Evolutionary conservation across 2,888 invertebrate genomes (phyloP), one percentile per base, ranked within the genome.

Genomic region (Horisme vitalbata): DNA sequence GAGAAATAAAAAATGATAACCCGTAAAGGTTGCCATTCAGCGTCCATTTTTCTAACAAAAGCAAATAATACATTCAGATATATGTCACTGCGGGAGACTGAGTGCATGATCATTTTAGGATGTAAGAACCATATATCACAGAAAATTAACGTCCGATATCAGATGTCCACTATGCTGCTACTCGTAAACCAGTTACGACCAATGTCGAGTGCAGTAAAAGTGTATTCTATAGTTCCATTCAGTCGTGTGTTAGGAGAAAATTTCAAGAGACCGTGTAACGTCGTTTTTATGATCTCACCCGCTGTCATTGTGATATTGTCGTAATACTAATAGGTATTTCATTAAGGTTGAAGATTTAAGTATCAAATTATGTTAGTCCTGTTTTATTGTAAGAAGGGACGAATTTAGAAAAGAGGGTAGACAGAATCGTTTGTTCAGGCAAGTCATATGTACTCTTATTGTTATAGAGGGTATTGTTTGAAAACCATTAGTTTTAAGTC

Each of bases 71-170:
- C 7, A 27, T 13, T 13, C 12, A 6, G n/a, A 14, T 38, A 27
- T 12, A 4, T 13, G 12, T 15, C 30, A 24, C 24, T 43, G 35
- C 15, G n/a, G 7, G n/a, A 32, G 8, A 24, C 20, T 33, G 38
- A 34, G 31, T 37, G 14, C 21, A 45, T 26, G 48, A 62, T 61
- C 58, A 59, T 57, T 52, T 52, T 28, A 41, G 49, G 49, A 44
- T 51, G 46, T 45, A 57, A 56, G 3, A 20, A 62, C 59, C 59
- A 68, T 71, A 76, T 68, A 73, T 75, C 74, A 71, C 59, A 48
- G 51, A 47, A 62, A 67, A 63, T n/a, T 68, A 70, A 67, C 63
- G 12, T 53, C 54, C 55, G 57, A 70, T 69, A 69, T 57, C 51
- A 59, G 52, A 51, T 61, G 57, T 64, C 62, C 56, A 55, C 59